phyloP scores from a whole-genome alignment of 1,140 invertebrate species.

The Limonius californicus region DNA sequence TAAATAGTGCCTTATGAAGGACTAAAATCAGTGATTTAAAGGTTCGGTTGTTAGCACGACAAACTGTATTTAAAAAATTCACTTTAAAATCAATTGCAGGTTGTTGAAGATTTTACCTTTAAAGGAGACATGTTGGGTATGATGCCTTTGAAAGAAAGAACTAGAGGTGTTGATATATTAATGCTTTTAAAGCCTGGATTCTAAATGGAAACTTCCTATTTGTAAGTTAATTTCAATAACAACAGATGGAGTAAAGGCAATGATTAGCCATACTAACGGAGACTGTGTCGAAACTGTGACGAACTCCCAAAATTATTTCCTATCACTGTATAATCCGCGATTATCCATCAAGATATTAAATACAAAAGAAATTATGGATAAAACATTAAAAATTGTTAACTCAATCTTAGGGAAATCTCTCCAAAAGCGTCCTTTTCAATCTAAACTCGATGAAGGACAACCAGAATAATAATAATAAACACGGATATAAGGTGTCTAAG shows the following conservation, averaged over 20 bases:
- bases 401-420: constrained; percentile 41
- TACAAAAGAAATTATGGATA: constrained; percentile 42
- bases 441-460: constrained; percentile 33
- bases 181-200: constrained; percentile 1
- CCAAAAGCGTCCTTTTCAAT: constrained; percentile 27
- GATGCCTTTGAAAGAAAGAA: too few relatives aligned
- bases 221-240: constrained; percentile 41
- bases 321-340: constrained; percentile 44
- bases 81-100: background rate
- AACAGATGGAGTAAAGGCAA: constrained; percentile 39
- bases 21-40: too few relatives aligned
- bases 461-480: constrained; percentile 30
- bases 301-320: constrained; percentile 37
- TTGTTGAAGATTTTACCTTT: background rate
- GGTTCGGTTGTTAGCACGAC: too few relatives aligned
- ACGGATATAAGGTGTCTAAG: constrained; percentile 37
- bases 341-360: constrained; percentile 39
- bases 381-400: constrained; percentile 43
- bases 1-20: too few relatives aligned
- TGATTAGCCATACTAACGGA: too few relatives aligned
- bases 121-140: background rate
- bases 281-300: constrained; percentile 35
- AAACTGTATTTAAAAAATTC: background rate
- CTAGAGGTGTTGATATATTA: too few relatives aligned
- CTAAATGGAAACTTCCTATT: constrained; percentile 29